Evolutionary conservation across 2,797 vertebrate genomes (phyloP), one percentile per base, ranked within the genome.

Genomic region (Leuciscus waleckii): DNA sequence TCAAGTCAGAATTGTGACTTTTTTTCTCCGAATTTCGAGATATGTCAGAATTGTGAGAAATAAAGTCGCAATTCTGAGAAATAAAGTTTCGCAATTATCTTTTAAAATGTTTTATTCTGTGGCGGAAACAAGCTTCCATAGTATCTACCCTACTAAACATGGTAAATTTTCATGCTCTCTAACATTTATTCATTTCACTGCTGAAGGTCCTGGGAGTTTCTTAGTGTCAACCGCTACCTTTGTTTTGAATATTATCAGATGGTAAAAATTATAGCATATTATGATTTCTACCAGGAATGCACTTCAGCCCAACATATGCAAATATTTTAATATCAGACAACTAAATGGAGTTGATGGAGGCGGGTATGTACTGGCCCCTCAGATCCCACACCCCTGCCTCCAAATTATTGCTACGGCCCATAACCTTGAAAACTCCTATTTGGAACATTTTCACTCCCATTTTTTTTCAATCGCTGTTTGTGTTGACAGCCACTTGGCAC

Each of bases 391-490:
- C 23, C 29, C 63, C 79, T 89, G 87, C 91, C 91, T 93, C 92
- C 90, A 92, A 92, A 92, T 93, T 92, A 92, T 88, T 46, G 87
- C 92, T 90, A 89, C 32, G 83, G 91, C 93, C 93, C 91, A 79
- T 95, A 95, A 95, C 95, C 95, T 96, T 95, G 94, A 95, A 94
- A 95, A 95, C 92, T 95, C 94, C 85, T 89, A 92, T 93, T 93
- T 91, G 92, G 94, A 94, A 95, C 90, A 92, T 92, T 93, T 91
- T 90, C 91, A 71, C 83, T 79, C 87, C 86, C 84, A 76, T 86
- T 87, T 91, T 92, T 92, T 93, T 95, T 93, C 61, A 92, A 93
- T 92, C 85, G 90, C 93, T 95, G 93, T 95, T 95, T 94, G 94
- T 96, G 94, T 95, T 95, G 95, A 95, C 95, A 94, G 94, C 90